Base-by-base conservation (phyloP, 2,797 vertebrate genomes). In the Rhabdomys pumilio region DNA sequence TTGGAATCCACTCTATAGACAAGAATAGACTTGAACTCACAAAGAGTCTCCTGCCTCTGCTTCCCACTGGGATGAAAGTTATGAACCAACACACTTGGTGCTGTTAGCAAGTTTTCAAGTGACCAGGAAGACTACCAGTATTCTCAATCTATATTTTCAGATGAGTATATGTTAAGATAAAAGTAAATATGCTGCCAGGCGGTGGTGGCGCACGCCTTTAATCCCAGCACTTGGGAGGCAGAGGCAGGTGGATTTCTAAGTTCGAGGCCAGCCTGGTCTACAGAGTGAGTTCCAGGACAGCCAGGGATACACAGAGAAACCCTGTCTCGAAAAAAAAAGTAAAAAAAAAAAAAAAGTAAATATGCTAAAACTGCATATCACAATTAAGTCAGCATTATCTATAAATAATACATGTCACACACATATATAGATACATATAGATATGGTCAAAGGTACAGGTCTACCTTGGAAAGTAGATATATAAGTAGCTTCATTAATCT, bases 91-190 rank as follows among this genome's bases (percentile, higher is more conserved):
- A 73, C 3, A 14, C n/a, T 53, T 87, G 34, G n/a, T 4, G 4
- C 82, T 93, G 76, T 92, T 80, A 79, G 77, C 57, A 87, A 26
- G 41, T 92, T 93, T 95, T 41, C 91, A 92, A 93, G 82, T 31
- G 79, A 85, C 57, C 2, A 57, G 44, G 38, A 86, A 96, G 59
- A 84, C 29, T 57, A 31, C 34, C 29, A 11, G 0, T 59, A 47
- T 80, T 41, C 9, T 59, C n/a, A 38, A 65, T 44, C 55, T 93
- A 69, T 82, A 82, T 82, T 96, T 95, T 89, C 75, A 90, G 75
- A 67, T 57, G 24, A 84, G 82, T 93, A 26, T 19, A 53, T 4
- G 31, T 63, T 90, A 34, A 90, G 65, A 41, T 86, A 93, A 90
- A 89, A 80, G 41, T 19, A 75, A 96, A 76, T 31, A 55, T 31